Percentiles rank a stretch among this genome's conserved stretches.
These are phyloP conservation scores for Chrysolina haemoptera DNA, from an alignment of 2,888 invertebrate genomes.

Conservation along the genomic window DNA sequence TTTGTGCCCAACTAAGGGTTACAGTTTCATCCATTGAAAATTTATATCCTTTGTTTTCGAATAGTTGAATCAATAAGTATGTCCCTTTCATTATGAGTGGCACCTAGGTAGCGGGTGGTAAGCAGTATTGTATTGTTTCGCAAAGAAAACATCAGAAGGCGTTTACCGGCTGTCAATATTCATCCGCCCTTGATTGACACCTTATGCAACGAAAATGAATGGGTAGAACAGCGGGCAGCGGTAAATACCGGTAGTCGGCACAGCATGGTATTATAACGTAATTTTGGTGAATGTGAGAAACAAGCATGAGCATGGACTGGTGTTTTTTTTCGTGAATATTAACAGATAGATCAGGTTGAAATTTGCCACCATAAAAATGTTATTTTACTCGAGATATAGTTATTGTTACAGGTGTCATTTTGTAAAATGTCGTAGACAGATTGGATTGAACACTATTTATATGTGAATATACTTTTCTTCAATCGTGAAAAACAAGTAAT, in stretches of 20 bases:
- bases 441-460: no score
- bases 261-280: neutral
- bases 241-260: slow-evolving; percentile 49
- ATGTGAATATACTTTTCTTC: no score
- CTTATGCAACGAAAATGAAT: slow-evolving; percentile 46
- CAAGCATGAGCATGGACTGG: no score
- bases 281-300: neutral
- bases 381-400: no score
- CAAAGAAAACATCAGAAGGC: slow-evolving; percentile 51
- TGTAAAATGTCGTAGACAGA: no score
- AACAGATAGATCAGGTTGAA: no score
- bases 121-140: slow-evolving; percentile 51
- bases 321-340: no score
- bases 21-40: slow-evolving; percentile 15
- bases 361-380: no score
- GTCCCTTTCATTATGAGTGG: slow-evolving; percentile 40
- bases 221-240: slow-evolving; percentile 43
- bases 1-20: no score
- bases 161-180: slow-evolving; percentile 50
- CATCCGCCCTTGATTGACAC: slow-evolving; percentile 53
- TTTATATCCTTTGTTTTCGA: slow-evolving; percentile 37
- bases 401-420: no score
- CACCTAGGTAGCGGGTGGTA: slow-evolving; percentile 42
- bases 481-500: no score
- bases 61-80: slow-evolving; percentile 36